Conservation (phyloP, 2,113 vertebrate species). For the Zosterops borbonicus region DNA sequence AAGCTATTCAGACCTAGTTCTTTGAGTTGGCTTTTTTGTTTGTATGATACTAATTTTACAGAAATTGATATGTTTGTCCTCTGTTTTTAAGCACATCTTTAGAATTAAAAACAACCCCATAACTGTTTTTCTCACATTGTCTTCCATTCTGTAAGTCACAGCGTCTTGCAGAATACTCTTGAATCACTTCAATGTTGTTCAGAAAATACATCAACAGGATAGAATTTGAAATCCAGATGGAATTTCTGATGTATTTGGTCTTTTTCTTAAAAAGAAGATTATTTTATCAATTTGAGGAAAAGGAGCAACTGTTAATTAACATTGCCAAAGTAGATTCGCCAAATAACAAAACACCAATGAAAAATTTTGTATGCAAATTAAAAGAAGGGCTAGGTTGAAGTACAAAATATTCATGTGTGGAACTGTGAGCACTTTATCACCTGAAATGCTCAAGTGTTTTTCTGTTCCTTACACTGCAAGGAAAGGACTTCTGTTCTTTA, state of each 20-base stretch:
- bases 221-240: not conserved
- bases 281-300: not conserved
- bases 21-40: not conserved
- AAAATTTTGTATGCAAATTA: not conserved
- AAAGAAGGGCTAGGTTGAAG: not conserved
- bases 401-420: not conserved
- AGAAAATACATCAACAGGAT: not conserved
- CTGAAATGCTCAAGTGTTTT: not conserved
- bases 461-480: not conserved
- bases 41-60: not conserved
- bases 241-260: not conserved
- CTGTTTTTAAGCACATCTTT: not conserved
- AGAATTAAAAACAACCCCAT: not conserved
- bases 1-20: not conserved
- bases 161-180: not conserved
- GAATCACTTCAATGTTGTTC: not conserved
- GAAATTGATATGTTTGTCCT: not conserved
- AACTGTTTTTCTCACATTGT: not conserved
- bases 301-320: not conserved
- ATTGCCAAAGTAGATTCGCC: not conserved
- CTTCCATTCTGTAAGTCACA: not conserved
- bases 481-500: not conserved
- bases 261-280: not conserved
- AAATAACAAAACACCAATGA: not conserved
- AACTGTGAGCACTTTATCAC: not conserved